Evolutionary conservation across 2,888 invertebrate species (phyloP).

Genomic region (Nomada lathburiana): DNA sequence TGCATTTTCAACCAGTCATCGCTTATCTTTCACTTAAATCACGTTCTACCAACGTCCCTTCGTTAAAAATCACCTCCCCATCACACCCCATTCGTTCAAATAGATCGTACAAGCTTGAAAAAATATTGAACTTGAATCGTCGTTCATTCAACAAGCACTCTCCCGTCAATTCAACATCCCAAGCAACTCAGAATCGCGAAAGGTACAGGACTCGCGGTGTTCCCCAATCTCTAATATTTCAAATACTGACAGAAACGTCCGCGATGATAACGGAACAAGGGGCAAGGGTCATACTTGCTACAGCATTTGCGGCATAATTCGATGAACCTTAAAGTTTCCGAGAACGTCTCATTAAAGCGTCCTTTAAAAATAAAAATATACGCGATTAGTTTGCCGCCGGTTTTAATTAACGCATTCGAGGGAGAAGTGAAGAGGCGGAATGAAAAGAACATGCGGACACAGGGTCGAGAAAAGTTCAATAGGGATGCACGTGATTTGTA

Average conservation of each 20-base stretch:
- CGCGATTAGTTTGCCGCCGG: constrained; percentile 35
- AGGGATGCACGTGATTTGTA: constrained; percentile 29
- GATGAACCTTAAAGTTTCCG: constrained; percentile 20
- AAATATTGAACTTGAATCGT: neutral
- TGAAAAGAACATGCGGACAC: neutral
- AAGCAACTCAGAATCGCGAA: neutral
- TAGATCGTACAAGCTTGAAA: neutral
- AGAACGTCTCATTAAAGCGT: constrained; percentile 10
- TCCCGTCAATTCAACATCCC: too few relatives aligned
- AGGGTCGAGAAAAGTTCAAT: neutral
- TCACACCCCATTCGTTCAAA: neutral
- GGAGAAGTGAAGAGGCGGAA: too few relatives aligned
- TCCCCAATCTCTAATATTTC: neutral
- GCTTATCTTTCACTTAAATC: too few relatives aligned
- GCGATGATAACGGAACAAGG: neutral
- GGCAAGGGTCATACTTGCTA: constrained; percentile 16
- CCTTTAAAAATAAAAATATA: neutral
- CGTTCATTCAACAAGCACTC: neutral
- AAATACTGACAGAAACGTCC: neutral
- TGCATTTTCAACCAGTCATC: neutral
- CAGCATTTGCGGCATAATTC: constrained; percentile 29
- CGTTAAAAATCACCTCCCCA: neutral
- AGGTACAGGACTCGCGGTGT: too few relatives aligned
- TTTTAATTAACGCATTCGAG: constrained; percentile 38
- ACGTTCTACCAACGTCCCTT: neutral